A percentile compares a stretch with the other conserved stretches of the same genome.
Conservation (phyloP, 2,888 invertebrate genomes). For the Aphodius sticticus region DNA sequence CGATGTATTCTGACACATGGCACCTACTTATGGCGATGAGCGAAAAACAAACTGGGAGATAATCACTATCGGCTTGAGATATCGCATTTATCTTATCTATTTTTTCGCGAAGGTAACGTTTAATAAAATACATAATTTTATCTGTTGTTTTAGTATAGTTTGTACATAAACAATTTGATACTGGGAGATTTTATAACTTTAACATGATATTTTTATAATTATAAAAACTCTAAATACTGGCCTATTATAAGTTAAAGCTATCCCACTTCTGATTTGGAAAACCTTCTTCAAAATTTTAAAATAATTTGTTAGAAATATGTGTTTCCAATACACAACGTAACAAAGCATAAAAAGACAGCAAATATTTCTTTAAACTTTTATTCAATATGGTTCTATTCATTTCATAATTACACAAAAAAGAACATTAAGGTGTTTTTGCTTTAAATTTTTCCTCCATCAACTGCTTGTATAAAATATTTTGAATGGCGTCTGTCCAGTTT, state of each 20-base stretch:
- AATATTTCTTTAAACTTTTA: too few species aligned
- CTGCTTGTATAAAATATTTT: conserved; percentile 35
- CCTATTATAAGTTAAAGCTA: too few species aligned
- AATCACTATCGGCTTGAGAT: not conserved
- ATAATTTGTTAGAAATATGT: too few species aligned
- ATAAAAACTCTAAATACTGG: too few species aligned
- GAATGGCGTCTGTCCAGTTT: conserved; percentile 30
- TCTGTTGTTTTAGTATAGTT: not conserved
- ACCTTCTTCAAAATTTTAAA: too few species aligned
- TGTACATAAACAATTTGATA: not conserved
- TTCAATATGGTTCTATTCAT: too few species aligned
- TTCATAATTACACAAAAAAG: not conserved
- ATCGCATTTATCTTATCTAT: not conserved
- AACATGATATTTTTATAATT: too few species aligned
- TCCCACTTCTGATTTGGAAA: too few species aligned
- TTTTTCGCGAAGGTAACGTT: not conserved
- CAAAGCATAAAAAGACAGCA: too few species aligned
- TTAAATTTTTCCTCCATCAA: conserved; percentile 30
- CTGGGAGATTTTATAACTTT: too few species aligned
- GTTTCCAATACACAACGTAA: too few species aligned
- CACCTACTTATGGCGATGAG: conserved; percentile 11
- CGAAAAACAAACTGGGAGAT: not conserved
- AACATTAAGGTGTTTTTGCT: conserved; percentile 14
- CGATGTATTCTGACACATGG: conserved; percentile 11
- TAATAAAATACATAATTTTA: conserved; percentile 4